Evolutionary conservation across 2,797 vertebrate genomes (phyloP).

Genomic region (Amphiprion clarkii): DNA sequence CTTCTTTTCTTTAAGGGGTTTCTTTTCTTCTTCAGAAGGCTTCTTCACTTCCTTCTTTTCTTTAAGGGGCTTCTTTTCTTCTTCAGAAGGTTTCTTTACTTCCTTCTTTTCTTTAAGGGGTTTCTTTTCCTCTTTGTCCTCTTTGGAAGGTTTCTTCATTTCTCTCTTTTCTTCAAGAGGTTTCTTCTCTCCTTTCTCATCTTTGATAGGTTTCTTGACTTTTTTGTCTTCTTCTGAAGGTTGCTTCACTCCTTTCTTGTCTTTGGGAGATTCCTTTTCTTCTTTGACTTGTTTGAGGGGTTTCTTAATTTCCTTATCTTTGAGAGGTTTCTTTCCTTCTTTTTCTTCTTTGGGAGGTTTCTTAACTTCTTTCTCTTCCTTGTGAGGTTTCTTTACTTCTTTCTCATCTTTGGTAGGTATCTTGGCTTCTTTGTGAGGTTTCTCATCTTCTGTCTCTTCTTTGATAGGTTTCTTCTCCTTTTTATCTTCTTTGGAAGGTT

Average conservation of each 20-base stretch:
- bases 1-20: neutral
- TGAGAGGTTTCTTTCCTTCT: neutral
- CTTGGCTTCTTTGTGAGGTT: neutral
- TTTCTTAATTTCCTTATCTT: slow-evolving; percentile 1
- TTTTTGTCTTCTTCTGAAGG: neutral
- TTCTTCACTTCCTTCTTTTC: slow-evolving; percentile 1
- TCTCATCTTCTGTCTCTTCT: slow-evolving; percentile 1
- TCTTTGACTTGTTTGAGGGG: neutral
- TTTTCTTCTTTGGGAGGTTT: neutral
- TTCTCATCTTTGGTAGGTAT: neutral
- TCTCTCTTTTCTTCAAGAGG: neutral
- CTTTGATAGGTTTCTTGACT: slow-evolving; percentile 1
- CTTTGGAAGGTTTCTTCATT: neutral
- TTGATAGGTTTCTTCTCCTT: neutral
- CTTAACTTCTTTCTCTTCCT: slow-evolving; percentile 1
- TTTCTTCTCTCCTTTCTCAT: neutral
- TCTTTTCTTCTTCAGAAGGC: neutral
- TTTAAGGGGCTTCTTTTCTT: neutral
- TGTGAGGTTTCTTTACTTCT: neutral
- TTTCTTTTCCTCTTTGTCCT: neutral
- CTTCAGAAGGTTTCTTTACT: neutral
- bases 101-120: neutral
- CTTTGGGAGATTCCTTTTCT: slow-evolving; percentile 13
- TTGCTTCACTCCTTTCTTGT: slow-evolving; percentile 17
- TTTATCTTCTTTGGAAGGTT: neutral